A percentile compares a stretch with the other conserved stretches of the same genome.
Conservation (phyloP, 2,797 vertebrate species). For the Enteromius unitaeniatus region DNA sequence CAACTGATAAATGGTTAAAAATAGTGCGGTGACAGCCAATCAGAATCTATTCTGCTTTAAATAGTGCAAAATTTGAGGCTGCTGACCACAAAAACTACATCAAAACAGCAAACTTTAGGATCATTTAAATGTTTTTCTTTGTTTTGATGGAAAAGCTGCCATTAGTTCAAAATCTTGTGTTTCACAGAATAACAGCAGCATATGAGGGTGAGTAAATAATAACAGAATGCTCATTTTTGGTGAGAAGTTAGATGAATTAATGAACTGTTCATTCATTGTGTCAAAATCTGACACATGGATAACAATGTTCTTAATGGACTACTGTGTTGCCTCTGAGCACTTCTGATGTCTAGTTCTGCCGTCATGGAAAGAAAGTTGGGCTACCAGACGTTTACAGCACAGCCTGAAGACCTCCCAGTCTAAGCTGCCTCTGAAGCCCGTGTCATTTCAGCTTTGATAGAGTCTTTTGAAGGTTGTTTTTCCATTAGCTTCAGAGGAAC, state of each 20-base stretch:
- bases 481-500: constrained; percentile 55
- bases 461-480: constrained; percentile 52
- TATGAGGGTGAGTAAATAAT: not conserved
- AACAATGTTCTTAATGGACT: constrained; percentile 16
- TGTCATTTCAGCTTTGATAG: constrained; percentile 41
- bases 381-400: constrained; percentile 48
- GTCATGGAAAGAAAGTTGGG: constrained; percentile 60
- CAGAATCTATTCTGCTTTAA: not conserved
- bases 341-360: constrained; percentile 32
- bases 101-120: not conserved
- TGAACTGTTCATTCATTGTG: too few relatives aligned
- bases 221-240: not conserved
- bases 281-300: not conserved
- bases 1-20: too few relatives aligned
- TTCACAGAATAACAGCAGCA: too few relatives aligned
- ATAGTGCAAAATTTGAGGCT: not conserved
- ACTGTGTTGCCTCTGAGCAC: not conserved
- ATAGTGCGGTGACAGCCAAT: too few relatives aligned
- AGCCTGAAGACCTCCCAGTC: constrained; percentile 51
- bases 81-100: not conserved
- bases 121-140: too few relatives aligned
- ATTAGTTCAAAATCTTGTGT: too few relatives aligned
- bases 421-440: constrained; percentile 25
- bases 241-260: too few relatives aligned
- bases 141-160: too few relatives aligned